phyloP scores from a whole-genome alignment of 2,113 vertebrate species.

The Lates calcarifer region DNA sequence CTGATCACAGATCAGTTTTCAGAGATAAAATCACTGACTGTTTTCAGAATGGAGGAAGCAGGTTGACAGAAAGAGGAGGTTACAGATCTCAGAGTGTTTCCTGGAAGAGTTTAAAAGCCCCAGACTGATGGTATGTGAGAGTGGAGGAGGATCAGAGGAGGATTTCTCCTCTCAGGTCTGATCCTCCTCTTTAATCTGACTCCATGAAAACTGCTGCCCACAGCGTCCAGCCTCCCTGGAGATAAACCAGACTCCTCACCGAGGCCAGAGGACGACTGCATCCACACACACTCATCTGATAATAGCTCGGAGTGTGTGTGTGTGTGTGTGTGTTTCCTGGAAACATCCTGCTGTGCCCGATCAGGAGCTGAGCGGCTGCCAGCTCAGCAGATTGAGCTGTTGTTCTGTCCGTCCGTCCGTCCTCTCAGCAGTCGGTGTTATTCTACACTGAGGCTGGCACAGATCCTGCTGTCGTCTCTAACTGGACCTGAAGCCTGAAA shows the following conservation, averaged over 20 bases:
- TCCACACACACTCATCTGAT: constrained; percentile 7
- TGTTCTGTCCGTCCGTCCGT: background rate
- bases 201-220: constrained; percentile 20
- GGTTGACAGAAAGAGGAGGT: background rate
- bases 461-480: background rate
- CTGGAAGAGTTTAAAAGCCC: background rate
- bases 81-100: background rate
- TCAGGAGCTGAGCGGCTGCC: constrained; percentile 14
- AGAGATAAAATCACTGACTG: no score
- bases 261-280: background rate
- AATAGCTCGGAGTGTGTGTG: constrained; percentile 5
- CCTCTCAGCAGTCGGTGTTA: constrained; percentile 4
- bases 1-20: no score
- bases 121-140: background rate
- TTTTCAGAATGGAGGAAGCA: no score
- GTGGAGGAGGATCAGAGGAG: constrained; percentile 12
- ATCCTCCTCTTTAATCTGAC: constrained; percentile 21
- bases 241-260: background rate
- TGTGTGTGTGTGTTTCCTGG: constrained; percentile 33
- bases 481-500: background rate
- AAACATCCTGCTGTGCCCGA: constrained; percentile 37
- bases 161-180: constrained; percentile 7
- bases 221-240: background rate
- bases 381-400: constrained; percentile 20
- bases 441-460: background rate